phyloP scores from a whole-genome alignment of 2,113 vertebrate genomes.

The Cervus canadensis region DNA sequence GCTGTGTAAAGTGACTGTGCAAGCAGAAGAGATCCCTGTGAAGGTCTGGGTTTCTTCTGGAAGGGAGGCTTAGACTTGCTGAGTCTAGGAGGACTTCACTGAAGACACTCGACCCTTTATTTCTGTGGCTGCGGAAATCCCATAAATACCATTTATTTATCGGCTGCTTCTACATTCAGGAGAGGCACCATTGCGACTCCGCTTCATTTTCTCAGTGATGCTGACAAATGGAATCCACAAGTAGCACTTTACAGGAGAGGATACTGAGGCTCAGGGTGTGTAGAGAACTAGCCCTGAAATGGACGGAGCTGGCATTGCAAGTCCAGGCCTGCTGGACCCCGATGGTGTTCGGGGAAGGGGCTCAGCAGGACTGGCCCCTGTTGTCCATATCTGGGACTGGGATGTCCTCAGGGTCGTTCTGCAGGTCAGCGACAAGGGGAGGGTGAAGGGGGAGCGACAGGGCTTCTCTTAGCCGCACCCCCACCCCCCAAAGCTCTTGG shows the following conservation, averaged over 20 bases:
- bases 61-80: background rate
- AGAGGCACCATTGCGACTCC: background rate
- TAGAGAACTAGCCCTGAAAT: background rate
- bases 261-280: background rate
- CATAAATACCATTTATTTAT: background rate
- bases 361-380: background rate
- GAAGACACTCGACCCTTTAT: background rate
- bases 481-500: background rate
- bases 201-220: background rate
- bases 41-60: background rate
- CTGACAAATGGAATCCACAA: background rate
- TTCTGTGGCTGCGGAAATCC: background rate
- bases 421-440: background rate
- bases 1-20: background rate
- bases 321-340: background rate
- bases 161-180: background rate
- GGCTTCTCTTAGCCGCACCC: background rate
- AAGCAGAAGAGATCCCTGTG: background rate
- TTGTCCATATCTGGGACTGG: background rate
- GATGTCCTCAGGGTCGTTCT: background rate
- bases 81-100: background rate
- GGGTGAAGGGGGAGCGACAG: background rate
- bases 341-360: accelerated
- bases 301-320: no score
- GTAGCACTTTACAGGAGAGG: background rate